A percentile compares a stretch with the other conserved stretches of the same genome.
Evolutionary conservation across 2,113 vertebrate genomes (phyloP).

Genomic region (Aix galericulata): DNA sequence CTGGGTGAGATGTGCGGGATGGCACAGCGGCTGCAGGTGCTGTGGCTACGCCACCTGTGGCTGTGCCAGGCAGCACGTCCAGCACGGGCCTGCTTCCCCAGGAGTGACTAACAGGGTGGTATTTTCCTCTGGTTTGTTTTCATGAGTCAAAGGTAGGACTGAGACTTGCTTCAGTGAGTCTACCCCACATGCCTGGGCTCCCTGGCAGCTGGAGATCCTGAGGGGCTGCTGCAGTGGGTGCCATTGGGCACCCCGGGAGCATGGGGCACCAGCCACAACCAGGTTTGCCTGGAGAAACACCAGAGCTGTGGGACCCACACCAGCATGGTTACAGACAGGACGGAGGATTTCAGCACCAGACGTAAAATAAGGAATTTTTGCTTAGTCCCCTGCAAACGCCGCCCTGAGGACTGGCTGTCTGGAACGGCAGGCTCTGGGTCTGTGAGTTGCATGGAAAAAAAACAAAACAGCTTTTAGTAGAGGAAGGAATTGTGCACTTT

Average conservation of each 20-base stretch:
- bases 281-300: neutral
- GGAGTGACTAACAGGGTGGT: neutral
- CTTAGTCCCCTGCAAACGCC: neutral
- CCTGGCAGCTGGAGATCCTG: fast-evolving
- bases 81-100: neutral
- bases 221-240: neutral
- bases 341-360: neutral
- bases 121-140: neutral
- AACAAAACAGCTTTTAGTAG: neutral
- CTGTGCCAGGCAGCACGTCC: fast-evolving
- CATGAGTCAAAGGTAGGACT: neutral
- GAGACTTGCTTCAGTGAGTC: neutral
- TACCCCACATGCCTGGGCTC: fast-evolving
- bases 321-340: neutral
- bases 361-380: neutral
- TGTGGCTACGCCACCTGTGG: fast-evolving
- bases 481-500: neutral
- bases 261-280: neutral
- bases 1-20: fast-evolving
- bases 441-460: neutral
- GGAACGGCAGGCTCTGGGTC: neutral
- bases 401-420: neutral
- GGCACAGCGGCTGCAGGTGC: neutral
- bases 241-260: neutral
- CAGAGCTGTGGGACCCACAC: neutral